Base-by-base conservation (phyloP, 2,888 invertebrate genomes). In the Clusia tigrina region DNA sequence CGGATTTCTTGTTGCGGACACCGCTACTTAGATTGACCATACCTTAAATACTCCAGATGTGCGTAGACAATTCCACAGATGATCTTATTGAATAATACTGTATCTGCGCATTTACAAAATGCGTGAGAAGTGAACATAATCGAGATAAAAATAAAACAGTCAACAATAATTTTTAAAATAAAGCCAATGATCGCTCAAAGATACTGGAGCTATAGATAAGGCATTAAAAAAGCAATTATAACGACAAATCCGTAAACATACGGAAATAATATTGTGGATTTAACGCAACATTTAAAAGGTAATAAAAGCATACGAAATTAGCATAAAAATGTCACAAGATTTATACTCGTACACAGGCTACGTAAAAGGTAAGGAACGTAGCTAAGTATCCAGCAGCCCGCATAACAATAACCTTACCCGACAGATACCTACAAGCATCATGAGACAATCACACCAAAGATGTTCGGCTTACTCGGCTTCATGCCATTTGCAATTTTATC, bases 161-260 rank as follows among this genome's bases (percentile, higher is more conserved):
- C 65, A 66, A 37, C 64, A 68, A 71, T 68, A 75, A 58, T 51
- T 37, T 15, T 15, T 3, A 24, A 37, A 37, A 23, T 46, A 23
- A 57, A 57, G 24, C 15, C 18, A 48, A 48, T 48, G 48, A 6
- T 48, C 22, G 72, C 74, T 73, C 76, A 76, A 75, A 72, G 59
- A 71, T 17, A 25, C 15, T 58, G 67, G 64, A 64, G 57, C 67
- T 70, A 67, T 68, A 76, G 78, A 78, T 78, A 78, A 77, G 76
- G 77, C 69, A 78, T 78, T 78, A 78, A 78, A n/a, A 78, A 78
- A 76, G 78, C 78, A 78, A 78, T 78, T 78, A 78, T 76, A 71
- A 72, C 77, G 76, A 78, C 78, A 78, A 78, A 77, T 74, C 78
- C 77, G 78, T 78, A 78, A 78, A 78, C 78, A 78, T 74, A 74